Evolutionary conservation across 2,113 vertebrate genomes (phyloP).

Genomic region (Carettochelys insculpta): DNA sequence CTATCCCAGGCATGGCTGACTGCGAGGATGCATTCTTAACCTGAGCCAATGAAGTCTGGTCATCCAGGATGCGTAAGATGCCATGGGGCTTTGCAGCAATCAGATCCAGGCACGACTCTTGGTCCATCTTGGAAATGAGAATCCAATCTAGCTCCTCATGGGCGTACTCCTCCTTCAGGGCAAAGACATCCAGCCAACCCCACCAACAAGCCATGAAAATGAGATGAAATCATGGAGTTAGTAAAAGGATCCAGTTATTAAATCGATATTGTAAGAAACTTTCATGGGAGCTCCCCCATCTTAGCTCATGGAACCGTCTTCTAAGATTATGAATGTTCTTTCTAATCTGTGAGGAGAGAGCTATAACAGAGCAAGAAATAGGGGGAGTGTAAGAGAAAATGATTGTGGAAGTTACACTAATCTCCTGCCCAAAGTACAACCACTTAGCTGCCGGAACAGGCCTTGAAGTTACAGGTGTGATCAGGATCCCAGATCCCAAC

Average conservation of each 20-base stretch:
- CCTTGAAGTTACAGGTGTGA: neutral
- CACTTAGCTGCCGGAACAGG: neutral
- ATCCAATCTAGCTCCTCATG: conserved; percentile 85
- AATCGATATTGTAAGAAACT: neutral
- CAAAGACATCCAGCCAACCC: conserved; percentile 5
- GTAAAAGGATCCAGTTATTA: neutral
- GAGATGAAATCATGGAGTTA: neutral
- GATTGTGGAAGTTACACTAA: neutral
- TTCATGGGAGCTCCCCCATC: neutral
- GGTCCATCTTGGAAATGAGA: conserved; percentile 72
- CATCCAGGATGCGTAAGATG: conserved; percentile 87
- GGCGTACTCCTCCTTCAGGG: conserved; percentile 85
- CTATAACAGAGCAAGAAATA: neutral
- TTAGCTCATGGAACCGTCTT: neutral
- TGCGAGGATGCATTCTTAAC: conserved; percentile 62
- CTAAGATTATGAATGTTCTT: neutral
- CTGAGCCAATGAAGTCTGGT: conserved; percentile 89
- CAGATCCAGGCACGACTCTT: conserved; percentile 83
- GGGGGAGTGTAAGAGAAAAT: neutral
- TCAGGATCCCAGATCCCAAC: neutral
- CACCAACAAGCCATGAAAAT: neutral
- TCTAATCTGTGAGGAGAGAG: neutral
- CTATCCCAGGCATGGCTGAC: neutral
- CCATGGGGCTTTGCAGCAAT: conserved; percentile 85
- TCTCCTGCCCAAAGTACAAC: neutral